A percentile compares a stretch with the other conserved stretches of the same genome.
Evolutionary conservation across 1,140 invertebrate genomes (phyloP).

Genomic region (Zaprionus capensis): DNA sequence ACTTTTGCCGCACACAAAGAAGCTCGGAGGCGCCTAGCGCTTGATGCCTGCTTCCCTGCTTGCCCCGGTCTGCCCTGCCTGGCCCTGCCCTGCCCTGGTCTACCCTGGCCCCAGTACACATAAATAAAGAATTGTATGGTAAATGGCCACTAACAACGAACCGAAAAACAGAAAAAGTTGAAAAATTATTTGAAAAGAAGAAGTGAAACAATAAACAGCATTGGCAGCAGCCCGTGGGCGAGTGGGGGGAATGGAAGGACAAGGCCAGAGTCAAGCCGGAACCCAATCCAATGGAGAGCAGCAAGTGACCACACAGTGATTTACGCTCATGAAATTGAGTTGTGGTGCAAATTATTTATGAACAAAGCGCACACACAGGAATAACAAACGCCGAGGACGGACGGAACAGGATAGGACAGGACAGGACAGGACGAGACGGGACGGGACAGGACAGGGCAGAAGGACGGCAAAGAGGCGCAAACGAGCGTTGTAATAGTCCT

Average conservation of each 20-base stretch:
- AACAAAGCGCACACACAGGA: constrained; percentile 77
- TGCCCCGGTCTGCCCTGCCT: background rate
- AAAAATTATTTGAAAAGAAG: constrained; percentile 69
- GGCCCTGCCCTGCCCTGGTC: background rate
- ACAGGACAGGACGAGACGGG: background rate
- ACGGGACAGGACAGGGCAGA: background rate
- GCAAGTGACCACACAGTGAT: constrained; percentile 77
- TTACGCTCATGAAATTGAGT: constrained; percentile 82
- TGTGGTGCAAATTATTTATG: constrained; percentile 81
- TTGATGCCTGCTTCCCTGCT: constrained; percentile 11
- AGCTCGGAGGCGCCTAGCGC: constrained; percentile 20
- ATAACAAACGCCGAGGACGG: constrained; percentile 57
- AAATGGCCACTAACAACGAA: constrained; percentile 63
- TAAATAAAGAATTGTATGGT: constrained; percentile 77
- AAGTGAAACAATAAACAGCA: constrained; percentile 65
- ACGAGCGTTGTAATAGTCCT: constrained; percentile 59
- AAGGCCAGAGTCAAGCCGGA: constrained; percentile 2
- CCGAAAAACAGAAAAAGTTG: constrained; percentile 55
- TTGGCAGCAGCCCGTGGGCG: constrained; percentile 39
- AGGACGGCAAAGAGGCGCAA: constrained; percentile 46
- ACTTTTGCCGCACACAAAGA: constrained; percentile 51
- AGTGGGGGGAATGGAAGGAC: background rate
- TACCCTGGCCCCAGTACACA: constrained; percentile 28
- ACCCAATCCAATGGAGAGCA: constrained; percentile 37
- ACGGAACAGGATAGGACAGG: background rate